Base-by-base conservation (phyloP, 2,888 invertebrate species). In the Pammene aurita region DNA sequence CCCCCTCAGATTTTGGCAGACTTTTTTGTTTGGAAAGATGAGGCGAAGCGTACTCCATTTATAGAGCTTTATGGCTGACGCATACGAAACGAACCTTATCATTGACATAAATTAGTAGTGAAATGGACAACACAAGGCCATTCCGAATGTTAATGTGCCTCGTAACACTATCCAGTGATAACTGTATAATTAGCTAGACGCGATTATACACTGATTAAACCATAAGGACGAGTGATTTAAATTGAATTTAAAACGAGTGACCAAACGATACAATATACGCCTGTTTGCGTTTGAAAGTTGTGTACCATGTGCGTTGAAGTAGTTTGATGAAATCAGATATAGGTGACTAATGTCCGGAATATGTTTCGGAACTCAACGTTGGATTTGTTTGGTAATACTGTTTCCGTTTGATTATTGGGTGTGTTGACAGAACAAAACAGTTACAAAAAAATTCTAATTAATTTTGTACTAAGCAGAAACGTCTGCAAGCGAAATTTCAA, bases 141-240 rank as follows among this genome's bases (percentile, higher is more conserved):
- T n/a, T 46, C 9, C 44, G 10, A 46, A 34, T 44, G 26, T 14
- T 44, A 58, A 44, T 58, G 34, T 42, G 41, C 26, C 18, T 57
- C 57, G 58, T 46, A 58, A 58, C 58, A 58, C 58, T 58, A 58
- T 58, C 58, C 44, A 60, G 44, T 11, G 50, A 41, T 50, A 52
- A 62, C 52, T 34, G 38, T n/a, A 34, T 13, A 14, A 16, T 54
- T 34, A n/a, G 44, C 58, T 58, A 44, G 58, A 58, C 26, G 58
- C 58, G 58, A 58, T 58, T 58, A 58, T 5, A 16, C 14, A 44
- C 6, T 13, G 34, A 9, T 5, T 44, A 0, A 14, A 10, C 26
- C 26, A 46, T 44, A 58, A 58, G 14, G 58, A 26, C 26, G 9
- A 44, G 44, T 58, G 14, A 11, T 6, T 34, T 5, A 6, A n/a